Percentiles rank a stretch among this genome's conserved stretches.
Evolutionary conservation across 2,797 vertebrate species (phyloP).

Genomic region (Sebastes cheni): DNA sequence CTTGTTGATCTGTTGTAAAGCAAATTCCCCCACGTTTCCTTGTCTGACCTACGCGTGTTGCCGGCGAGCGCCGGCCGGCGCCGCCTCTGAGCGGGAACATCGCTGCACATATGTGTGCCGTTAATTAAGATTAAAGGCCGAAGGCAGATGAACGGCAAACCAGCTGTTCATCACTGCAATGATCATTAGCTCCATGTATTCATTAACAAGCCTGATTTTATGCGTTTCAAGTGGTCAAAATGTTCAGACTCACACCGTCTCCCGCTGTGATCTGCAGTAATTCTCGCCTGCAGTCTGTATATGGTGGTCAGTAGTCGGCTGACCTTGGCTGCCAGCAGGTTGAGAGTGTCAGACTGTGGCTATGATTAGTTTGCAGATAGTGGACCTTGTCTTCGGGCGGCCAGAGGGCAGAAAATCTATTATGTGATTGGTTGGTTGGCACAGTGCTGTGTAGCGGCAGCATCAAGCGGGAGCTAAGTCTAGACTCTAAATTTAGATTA

Average conservation of each 20-base stretch:
- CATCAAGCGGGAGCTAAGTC: constrained; percentile 51
- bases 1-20: constrained; percentile 68
- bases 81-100: constrained; percentile 50
- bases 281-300: neutral
- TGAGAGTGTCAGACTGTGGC: constrained; percentile 52
- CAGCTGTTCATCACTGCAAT: constrained; percentile 73
- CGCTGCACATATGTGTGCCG: constrained; percentile 61
- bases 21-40: constrained; percentile 47
- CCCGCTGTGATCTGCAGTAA: constrained; percentile 28
- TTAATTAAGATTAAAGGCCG: constrained; percentile 76
- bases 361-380: constrained; percentile 75
- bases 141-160: constrained; percentile 58
- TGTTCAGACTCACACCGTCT: neutral
- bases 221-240: constrained; percentile 33
- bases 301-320: constrained; percentile 40
- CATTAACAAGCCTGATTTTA: constrained; percentile 54
- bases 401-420: constrained; percentile 74
- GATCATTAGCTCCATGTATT: constrained; percentile 64
- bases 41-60: constrained; percentile 58
- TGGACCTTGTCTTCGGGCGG: constrained; percentile 58
- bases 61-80: constrained; percentile 8
- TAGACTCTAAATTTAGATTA: constrained; percentile 77
- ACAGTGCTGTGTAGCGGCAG: constrained; percentile 36
- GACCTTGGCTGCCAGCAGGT: constrained; percentile 69
- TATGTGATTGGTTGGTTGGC: constrained; percentile 67